Base-by-base conservation (phyloP, 2,888 invertebrate genomes). In the Harpalus rubripes region DNA sequence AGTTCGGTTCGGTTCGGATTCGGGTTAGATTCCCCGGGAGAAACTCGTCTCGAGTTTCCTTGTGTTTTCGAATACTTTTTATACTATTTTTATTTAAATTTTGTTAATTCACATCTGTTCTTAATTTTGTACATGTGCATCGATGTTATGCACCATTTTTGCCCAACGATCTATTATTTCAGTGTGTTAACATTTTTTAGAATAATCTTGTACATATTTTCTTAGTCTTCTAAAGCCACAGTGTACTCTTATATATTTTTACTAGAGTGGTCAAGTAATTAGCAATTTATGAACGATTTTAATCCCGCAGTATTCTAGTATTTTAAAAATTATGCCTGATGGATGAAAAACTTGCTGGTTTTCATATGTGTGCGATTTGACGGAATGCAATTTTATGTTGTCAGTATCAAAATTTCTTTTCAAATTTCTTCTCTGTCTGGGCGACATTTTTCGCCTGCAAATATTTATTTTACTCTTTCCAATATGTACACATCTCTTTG, bases 341-440 rank as follows among this genome's bases (percentile, higher is more conserved):
- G 58, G 59, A 56, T 83, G 81, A 56, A 41, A 74, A 72, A 83
- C 52, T 83, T 83, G 76, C 76, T 83, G 76, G 58, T 83, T 83
- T 76, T 61, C 59, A 59, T 83, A 59, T 83, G 81, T 81, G 81
- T 81, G 81, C 81, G n/a, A 16, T 72, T 82, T 72, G 18, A 83
- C 59, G 83, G 76, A 83, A 83, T 83, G 83, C 83, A 83, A 76
- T 74, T 74, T 83, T 83, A 59, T 58, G 72, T 82, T 82, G 65
- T 44, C 39, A 56, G 58, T 58, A 56, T 26, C 15, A 78, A 76
- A 44, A 58, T 78, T 76, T 76, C 7, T 76, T 44, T 76, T 56
- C 10, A 39, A 68, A 68, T 32, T 74, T 74, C 32, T 32, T 32
- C 44, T 74, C 44, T 74, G 72, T 74, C 72, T 74, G 44, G 72